Base-by-base conservation (phyloP, 2,888 invertebrate species). In the Corythucha ciliata region DNA sequence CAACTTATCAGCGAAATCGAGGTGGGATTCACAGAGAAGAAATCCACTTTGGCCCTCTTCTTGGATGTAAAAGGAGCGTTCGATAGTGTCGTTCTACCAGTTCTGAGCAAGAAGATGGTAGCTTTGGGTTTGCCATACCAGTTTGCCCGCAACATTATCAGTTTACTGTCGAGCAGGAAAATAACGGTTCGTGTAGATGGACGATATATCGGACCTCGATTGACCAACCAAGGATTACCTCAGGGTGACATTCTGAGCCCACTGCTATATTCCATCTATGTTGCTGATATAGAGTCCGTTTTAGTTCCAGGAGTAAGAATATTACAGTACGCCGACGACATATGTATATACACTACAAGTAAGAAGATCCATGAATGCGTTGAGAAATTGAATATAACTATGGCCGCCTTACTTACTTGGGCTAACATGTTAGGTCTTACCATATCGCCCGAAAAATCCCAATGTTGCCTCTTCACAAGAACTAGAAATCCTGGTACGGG, bases 301-400 rank as follows among this genome's bases (percentile, higher is more conserved):
- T n/a, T 41, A 18, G 26, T 27, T 8, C 25, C n/a, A 3, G 33
- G 32, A 10, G 29, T 45, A 3, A 10, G 7, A n/a, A 46, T 53
- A 14, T 16, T 51, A 8, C 50, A 54, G 24, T 54, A 29, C 45
- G 54, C 54, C 1, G 54, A 54, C 22, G 51, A 54, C 24, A 44
- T 54, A 3, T 34, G 25, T 18, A 44, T 54, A 6, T 32, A 29
- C 10, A 20, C 32, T 45, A 54, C 47, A 37, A 53, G 6, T 46
- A 52, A 36, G 14, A 33, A 33, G 41, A 14, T 21, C 21, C n/a
- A 41, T 3, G 26, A 41, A 27, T 41, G 26, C 5, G 2, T 25
- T 3, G 10, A 12, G 41, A 41, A 24, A 16, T 27, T 41, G 12
- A n/a, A 24, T 10, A 18, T 26, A 41, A 27, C 26, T 3, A 24